A percentile compares a stretch with the other conserved stretches of the same genome.
phyloP scores from a whole-genome alignment of 2,113 vertebrate species.

The Syngnathoides biaculeatus region DNA sequence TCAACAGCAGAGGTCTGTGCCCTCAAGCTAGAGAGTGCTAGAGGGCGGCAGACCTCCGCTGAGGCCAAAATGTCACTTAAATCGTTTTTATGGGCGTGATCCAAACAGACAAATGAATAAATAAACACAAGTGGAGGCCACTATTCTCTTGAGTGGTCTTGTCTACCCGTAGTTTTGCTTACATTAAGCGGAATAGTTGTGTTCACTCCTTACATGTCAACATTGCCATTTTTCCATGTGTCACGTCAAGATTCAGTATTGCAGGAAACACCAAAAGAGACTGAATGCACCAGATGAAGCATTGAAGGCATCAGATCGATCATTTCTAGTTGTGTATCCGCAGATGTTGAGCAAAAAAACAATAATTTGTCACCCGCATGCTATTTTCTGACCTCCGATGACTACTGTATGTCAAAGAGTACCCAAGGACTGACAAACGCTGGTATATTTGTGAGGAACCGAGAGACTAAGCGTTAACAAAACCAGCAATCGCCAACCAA shows the following conservation, averaged over 20 bases:
- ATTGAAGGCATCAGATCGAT: no score
- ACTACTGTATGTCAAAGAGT: conserved; percentile 1
- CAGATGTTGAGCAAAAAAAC: no score
- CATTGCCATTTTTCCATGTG: not conserved
- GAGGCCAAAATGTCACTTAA: conserved; percentile 7
- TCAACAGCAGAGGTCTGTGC: not conserved
- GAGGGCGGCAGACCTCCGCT: not conserved
- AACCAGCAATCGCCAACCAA: conserved; percentile 26
- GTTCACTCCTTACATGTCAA: not conserved
- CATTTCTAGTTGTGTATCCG: no score
- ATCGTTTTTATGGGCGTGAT: not conserved
- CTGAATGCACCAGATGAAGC: no score
- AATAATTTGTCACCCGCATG: no score
- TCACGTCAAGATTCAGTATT: no score
- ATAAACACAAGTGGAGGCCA: not conserved
- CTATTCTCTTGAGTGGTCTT: not conserved
- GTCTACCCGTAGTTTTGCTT: not conserved
- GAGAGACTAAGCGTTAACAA: not conserved
- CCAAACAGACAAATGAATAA: conserved; percentile 2
- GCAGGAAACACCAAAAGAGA: no score
- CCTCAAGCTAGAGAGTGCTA: conserved; percentile 3
- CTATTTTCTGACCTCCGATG: no score
- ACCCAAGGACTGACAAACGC: conserved; percentile 31
- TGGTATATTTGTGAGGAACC: not conserved
- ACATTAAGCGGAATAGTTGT: not conserved